phyloP scores from a whole-genome alignment of 2,888 invertebrate genomes.

The Volucella zonaria region DNA sequence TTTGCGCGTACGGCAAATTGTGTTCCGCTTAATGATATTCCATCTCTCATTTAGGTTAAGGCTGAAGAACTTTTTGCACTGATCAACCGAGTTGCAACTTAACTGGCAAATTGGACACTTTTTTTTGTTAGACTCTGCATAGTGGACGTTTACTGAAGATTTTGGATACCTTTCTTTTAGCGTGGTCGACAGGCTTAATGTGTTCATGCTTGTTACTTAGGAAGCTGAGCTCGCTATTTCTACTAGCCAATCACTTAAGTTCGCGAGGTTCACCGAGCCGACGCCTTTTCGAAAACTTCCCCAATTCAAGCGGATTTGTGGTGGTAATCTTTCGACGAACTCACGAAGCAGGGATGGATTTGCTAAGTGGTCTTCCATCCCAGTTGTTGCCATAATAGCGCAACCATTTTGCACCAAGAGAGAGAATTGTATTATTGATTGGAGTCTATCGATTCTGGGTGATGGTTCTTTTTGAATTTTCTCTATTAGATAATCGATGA shows the following conservation, averaged over 20 bases:
- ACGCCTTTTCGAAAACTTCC: neutral
- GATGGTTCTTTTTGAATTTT: slow-evolving; percentile 14
- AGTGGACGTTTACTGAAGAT: neutral
- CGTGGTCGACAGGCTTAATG: neutral
- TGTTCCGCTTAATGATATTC: too few relatives aligned
- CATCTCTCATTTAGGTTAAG: too few relatives aligned
- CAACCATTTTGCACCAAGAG: slow-evolving; percentile 28
- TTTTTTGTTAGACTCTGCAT: neutral
- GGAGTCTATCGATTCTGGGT: slow-evolving; percentile 5
- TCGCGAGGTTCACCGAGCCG: neutral
- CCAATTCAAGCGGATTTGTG: slow-evolving; percentile 8
- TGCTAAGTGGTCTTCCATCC: neutral
- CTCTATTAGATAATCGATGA: neutral
- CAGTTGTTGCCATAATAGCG: slow-evolving; percentile 16
- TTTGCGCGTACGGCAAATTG: too few relatives aligned
- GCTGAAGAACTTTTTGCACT: too few relatives aligned
- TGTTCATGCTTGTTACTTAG: neutral
- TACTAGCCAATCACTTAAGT: slow-evolving; percentile 19
- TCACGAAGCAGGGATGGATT: slow-evolving; percentile 9
- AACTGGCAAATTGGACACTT: neutral
- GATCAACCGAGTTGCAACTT: neutral
- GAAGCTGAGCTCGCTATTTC: slow-evolving; percentile 14
- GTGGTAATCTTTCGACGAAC: slow-evolving; percentile 7
- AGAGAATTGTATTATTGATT: slow-evolving; percentile 32
- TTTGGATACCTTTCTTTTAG: neutral